Evolutionary conservation across 2,797 vertebrate species (phyloP), one percentile per base, ranked within the genome.

Genomic region (Spinibarbus caldwelli): DNA sequence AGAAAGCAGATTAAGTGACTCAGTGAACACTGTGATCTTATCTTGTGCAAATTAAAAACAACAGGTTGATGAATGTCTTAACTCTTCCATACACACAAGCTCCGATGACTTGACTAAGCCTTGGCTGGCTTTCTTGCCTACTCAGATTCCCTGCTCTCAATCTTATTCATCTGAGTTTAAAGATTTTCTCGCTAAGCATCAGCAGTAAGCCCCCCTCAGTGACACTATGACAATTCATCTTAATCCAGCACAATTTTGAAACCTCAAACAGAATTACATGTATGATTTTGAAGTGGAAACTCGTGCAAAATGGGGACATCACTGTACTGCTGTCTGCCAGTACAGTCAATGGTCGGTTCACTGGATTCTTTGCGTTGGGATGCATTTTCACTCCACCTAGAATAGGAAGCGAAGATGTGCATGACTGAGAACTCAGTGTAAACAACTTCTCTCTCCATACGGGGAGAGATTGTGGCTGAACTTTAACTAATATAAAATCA

Each of bases 41-140:
- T 83, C 84, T 88, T 29, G 41, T 45, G 47, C 17, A 76, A 86
- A 88, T 84, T 38, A 80, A 82, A 79, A 78, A 47, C 82, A 86
- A 84, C 82, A 80, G 26, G 17, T 57, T 84, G 86, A 83, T 82
- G 75, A 73, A 68, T 78, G 52, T 75, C 64, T 80, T 71, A 52
- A 64, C 70, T 75, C 43, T 54, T 81, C 31, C n/a, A 75, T 41
- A 72, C 43, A 41, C 19, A 41, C 38, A 66, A 43, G 43, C n/a
- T 66, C 31, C 26, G 43, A 68, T 21, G 52, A 43, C 49, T 78
- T 43, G 64, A 23, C 52, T 72, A 76, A 86, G 64, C 45, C 64
- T 52, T 29, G 62, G 62, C 52, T 52, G 38, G 72, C n/a, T 59
- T 85, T 81, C 82, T 49, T 80, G 71, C 23, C 47, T 78, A 66